Evolutionary conservation across 2,113 vertebrate species (phyloP), one percentile per base, ranked within the genome.

Genomic region (Macrotis lagotis): DNA sequence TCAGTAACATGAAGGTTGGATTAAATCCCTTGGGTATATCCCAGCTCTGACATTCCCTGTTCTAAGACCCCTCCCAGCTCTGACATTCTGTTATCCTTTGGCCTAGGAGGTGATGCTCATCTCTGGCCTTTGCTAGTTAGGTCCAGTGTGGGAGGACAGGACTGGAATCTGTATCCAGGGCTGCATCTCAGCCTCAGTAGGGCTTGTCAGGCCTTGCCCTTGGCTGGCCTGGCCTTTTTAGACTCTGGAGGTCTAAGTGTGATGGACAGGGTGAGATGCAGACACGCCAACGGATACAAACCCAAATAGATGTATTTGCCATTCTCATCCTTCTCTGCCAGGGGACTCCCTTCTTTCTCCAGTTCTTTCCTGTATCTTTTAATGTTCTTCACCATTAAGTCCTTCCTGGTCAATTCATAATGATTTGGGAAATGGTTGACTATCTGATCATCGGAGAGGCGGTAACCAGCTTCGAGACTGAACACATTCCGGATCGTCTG

Each of bases 381-480:
- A 92, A 99, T 99, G 95, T 99, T 99, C 97, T 99, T 99, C 95
- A 99, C 99, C 99, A 99, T 99, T 98, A 99, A 97, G 94, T 99
- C 99, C 96, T 99, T 99, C 50, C 99, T 98, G 51, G 99, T 99
- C 96, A 99, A 98, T 88, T 99, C 99, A 16, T 99, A 99, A 98
- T 99, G 99, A 98, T 99, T 99, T 50, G 99, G 99, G 91, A 99
- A 99, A 92, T 99, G 99, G 98, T 99, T 99, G 94, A 99, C 99
- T 96, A 99, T 99, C 97, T 99, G 99, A 47, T 99, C 99, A 37
- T 99, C 99, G 0, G 99, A 99, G 92, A 99, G 99, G 44, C 99
- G 99, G 96, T 99, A 99, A n/a, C 99, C 99, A 0, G 99, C 99
- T 96, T 99, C 99, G 59, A 99, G 99, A 1, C 99, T 99, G 98